Percentiles rank a stretch among this genome's conserved stretches.
These are phyloP conservation scores for Cylloceria caligata DNA, from an alignment of 2,888 invertebrate species.

Conservation along the genomic window DNA sequence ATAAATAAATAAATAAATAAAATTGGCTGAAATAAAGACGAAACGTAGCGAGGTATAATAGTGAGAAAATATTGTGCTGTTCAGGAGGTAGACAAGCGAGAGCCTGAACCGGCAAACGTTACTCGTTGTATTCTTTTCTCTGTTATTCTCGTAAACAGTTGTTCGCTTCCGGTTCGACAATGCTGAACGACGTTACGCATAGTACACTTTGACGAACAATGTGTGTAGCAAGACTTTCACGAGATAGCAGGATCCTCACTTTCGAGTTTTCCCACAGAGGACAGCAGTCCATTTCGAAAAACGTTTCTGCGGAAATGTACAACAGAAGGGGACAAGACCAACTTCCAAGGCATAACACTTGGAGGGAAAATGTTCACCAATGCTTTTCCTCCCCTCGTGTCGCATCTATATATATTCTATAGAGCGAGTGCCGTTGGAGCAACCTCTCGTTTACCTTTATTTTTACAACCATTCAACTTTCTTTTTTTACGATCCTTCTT, in stretches of 20 bases:
- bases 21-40: too few species aligned
- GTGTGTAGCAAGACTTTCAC: background rate
- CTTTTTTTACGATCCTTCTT: conserved; percentile 32
- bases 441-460: conserved; percentile 60
- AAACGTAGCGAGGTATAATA: background rate
- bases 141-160: conserved; percentile 22
- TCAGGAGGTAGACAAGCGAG: too few species aligned
- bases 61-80: background rate
- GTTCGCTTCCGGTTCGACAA: conserved; percentile 14
- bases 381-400: background rate
- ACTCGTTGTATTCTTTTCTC: background rate
- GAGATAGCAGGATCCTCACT: background rate
- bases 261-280: conserved; percentile 7
- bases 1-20: too few species aligned
- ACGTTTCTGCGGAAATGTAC: conserved; percentile 50
- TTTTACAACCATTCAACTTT: conserved; percentile 66
- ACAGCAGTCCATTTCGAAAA: conserved; percentile 47
- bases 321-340: too few species aligned
- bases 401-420: background rate
- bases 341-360: conserved; percentile 61
- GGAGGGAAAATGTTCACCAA: conserved; percentile 36
- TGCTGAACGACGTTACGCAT: background rate
- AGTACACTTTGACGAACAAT: too few species aligned
- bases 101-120: background rate
- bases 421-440: conserved; percentile 4